These are phyloP conservation scores for Candidula unifasciata DNA, from an alignment of 2,888 invertebrate genomes.

Conservation along the genomic window DNA sequence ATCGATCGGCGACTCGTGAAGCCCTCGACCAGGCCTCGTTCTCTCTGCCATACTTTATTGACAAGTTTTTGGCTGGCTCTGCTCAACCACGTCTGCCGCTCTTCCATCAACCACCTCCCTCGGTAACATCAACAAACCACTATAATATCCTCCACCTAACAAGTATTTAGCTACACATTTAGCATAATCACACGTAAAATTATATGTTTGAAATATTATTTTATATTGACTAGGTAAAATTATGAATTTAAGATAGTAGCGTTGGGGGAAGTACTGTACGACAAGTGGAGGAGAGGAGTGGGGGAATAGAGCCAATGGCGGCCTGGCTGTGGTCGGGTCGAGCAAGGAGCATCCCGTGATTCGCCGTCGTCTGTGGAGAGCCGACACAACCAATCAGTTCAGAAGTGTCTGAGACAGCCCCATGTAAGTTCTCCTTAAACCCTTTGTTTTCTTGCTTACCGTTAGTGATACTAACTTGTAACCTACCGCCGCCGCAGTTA, in stretches of 20 bases:
- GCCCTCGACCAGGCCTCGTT: constrained; percentile 1
- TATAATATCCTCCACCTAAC: background rate
- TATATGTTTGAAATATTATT: background rate
- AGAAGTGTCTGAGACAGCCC: constrained; percentile 23
- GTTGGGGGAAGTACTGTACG: background rate
- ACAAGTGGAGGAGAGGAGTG: background rate
- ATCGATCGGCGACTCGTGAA: constrained; percentile 40
- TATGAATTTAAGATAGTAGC: background rate
- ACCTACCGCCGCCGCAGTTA: background rate
- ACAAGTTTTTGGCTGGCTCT: constrained; percentile 53
- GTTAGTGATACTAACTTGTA: background rate
- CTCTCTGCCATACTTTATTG: constrained; percentile 49
- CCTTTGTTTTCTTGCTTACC: background rate
- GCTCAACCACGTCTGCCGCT: constrained; percentile 52
- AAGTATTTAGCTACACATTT: background rate
- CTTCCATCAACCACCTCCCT: constrained; percentile 42
- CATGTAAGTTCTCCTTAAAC: constrained; percentile 32
- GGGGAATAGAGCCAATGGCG: constrained; percentile 53
- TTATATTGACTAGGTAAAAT: constrained; percentile 14
- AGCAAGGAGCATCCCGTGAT: constrained; percentile 67
- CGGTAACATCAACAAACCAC: background rate
- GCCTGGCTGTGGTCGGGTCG: constrained; percentile 35
- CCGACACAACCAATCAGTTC: constrained; percentile 86
- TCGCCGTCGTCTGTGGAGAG: constrained; percentile 92
- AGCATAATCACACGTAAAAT: background rate